Evolutionary conservation across 2,797 vertebrate species (phyloP).

Genomic region (Aeoliscus strigatus): DNA sequence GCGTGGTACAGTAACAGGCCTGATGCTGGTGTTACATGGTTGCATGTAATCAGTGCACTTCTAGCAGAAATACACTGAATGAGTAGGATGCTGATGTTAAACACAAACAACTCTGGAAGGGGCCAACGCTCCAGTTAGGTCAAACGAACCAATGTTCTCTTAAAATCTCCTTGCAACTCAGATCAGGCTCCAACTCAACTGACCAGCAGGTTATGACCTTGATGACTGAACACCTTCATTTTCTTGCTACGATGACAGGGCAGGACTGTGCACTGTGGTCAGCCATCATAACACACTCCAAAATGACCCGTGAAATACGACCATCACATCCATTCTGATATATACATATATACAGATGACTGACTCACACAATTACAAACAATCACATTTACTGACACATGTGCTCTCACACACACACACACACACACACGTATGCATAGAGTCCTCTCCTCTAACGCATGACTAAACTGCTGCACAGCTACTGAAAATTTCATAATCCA

Average conservation of each 20-base stretch:
- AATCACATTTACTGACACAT: background rate
- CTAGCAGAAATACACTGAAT: slow-evolving; percentile 7
- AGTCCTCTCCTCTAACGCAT: slow-evolving; percentile 60
- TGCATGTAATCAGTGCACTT: slow-evolving; percentile 8
- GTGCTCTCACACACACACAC: slow-evolving; percentile 1
- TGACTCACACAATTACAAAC: slow-evolving; percentile 8
- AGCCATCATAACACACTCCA: slow-evolving; percentile 22
- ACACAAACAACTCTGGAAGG: slow-evolving; percentile 8
- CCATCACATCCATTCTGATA: slow-evolving; percentile 10
- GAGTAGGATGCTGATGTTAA: slow-evolving; percentile 13
- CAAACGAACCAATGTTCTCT: slow-evolving; percentile 15
- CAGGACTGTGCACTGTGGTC: too few species aligned
- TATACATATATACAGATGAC: background rate
- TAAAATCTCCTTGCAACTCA: slow-evolving; percentile 16
- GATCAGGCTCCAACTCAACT: slow-evolving; percentile 10
- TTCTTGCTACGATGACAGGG: too few species aligned
- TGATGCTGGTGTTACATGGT: slow-evolving; percentile 24
- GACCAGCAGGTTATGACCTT: too few species aligned
- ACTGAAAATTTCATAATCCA: slow-evolving; percentile 78
- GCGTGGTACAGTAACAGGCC: slow-evolving; percentile 21
- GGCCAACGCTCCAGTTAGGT: background rate
- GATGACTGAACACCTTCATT: too few species aligned
- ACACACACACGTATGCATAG: slow-evolving; percentile 32
- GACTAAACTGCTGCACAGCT: slow-evolving; percentile 75
- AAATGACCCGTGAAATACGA: slow-evolving; percentile 29